phyloP scores from a whole-genome alignment of 2,888 invertebrate species.

The Ophraella communa region DNA sequence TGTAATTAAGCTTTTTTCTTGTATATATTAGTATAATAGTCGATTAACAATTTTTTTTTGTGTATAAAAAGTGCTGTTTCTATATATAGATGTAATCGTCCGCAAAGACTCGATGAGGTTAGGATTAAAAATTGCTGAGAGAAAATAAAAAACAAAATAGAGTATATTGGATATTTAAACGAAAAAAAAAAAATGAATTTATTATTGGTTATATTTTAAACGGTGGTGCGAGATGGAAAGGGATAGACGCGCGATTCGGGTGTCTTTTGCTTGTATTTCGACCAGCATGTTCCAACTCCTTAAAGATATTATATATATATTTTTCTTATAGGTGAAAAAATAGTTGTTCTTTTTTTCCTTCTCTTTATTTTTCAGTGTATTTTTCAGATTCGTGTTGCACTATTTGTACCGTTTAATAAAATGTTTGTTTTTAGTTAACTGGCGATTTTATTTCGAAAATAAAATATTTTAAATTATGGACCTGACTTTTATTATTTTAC shows the following conservation, averaged over 20 bases:
- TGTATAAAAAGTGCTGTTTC: constrained; percentile 24
- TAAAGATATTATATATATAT: constrained; percentile 40
- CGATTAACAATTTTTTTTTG: constrained; percentile 19
- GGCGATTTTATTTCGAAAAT: constrained; percentile 17
- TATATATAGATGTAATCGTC: constrained; percentile 24
- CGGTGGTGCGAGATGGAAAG: neutral
- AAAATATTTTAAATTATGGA: constrained; percentile 18
- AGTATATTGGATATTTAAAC: constrained; percentile 22
- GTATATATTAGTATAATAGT: constrained; percentile 21
- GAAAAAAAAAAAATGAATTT: neutral
- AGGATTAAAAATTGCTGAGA: too few species aligned
- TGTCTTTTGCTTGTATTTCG: too few species aligned
- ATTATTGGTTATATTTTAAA: too few species aligned
- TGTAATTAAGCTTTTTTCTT: constrained; percentile 3
- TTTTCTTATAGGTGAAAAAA: constrained; percentile 33
- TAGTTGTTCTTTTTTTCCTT: too few species aligned
- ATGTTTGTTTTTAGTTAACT: constrained; percentile 31
- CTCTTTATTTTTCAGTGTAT: constrained; percentile 28
- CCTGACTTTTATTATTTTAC: constrained; percentile 3
- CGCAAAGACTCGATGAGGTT: constrained; percentile 18
- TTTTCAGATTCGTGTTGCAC: constrained; percentile 33
- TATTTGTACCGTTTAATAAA: constrained; percentile 36
- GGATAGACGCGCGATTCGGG: too few species aligned
- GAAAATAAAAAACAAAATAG: too few species aligned
- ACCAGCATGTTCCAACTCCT: constrained; percentile 17